Percentiles rank a stretch among this genome's conserved stretches.
Evolutionary conservation across 2,113 vertebrate species (phyloP).

Genomic region (Sander lucioperca): DNA sequence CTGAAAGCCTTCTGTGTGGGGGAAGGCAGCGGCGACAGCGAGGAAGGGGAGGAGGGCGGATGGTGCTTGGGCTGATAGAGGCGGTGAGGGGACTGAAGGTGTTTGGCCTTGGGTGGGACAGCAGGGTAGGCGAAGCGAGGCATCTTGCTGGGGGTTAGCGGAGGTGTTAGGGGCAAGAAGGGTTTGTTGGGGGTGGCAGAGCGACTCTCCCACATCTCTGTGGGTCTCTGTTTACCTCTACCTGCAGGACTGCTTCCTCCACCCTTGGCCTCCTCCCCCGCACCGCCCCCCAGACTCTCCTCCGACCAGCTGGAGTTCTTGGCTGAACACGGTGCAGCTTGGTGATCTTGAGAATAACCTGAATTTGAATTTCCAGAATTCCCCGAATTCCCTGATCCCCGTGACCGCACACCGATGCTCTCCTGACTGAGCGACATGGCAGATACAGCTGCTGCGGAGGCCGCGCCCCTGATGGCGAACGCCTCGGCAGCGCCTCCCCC

Average conservation of each 20-base stretch:
- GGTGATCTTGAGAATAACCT: slow-evolving; percentile 82
- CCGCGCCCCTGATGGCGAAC: slow-evolving; percentile 79
- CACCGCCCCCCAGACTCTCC: slow-evolving; percentile 81
- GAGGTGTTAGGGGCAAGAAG: slow-evolving; percentile 68
- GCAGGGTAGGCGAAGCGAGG: slow-evolving; percentile 76
- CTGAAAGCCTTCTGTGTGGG: slow-evolving; percentile 70
- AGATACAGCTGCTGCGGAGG: slow-evolving; percentile 73
- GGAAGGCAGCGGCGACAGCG: slow-evolving; percentile 46
- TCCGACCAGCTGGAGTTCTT: slow-evolving; percentile 78
- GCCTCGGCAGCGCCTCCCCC: slow-evolving; percentile 58
- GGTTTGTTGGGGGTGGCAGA: slow-evolving; percentile 37
- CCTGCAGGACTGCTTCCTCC: slow-evolving; percentile 48
- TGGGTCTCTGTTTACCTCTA: slow-evolving; percentile 33
- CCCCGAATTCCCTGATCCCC: slow-evolving; percentile 90
- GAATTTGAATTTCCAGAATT: slow-evolving; percentile 70
- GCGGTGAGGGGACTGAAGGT: slow-evolving; percentile 44
- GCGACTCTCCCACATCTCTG: slow-evolving; percentile 53
- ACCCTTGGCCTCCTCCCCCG: slow-evolving; percentile 48
- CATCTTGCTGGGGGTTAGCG: slow-evolving; percentile 75
- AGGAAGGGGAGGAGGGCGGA: slow-evolving; percentile 43
- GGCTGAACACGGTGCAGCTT: slow-evolving; percentile 44
- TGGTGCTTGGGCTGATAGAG: slow-evolving; percentile 53
- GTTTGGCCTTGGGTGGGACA: slow-evolving; percentile 65
- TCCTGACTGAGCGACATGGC: slow-evolving; percentile 91
- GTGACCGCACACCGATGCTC: slow-evolving; percentile 90